Evolutionary conservation across 2,113 vertebrate genomes (phyloP).

Genomic region (Gadus macrocephalus): DNA sequence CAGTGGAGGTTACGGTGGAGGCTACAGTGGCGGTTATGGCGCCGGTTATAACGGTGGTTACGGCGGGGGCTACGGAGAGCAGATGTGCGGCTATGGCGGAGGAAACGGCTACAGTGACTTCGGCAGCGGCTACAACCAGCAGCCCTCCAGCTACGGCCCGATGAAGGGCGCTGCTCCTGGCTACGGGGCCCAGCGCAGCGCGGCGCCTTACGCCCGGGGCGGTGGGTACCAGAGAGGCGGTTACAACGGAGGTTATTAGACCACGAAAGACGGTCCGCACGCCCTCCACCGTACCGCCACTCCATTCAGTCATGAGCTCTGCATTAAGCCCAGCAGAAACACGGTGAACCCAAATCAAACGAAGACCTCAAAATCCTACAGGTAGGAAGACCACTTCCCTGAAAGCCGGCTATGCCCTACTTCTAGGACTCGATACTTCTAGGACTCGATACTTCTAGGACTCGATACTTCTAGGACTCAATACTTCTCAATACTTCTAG

Average conservation of each 20-base stretch:
- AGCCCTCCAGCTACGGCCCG: slow-evolving; percentile 85
- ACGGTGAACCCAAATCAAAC: slow-evolving; percentile 49
- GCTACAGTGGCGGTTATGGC: slow-evolving; percentile 59
- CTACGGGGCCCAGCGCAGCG: slow-evolving; percentile 80
- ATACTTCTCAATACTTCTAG: too few relatives aligned
- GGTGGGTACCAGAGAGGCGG: slow-evolving; percentile 65
- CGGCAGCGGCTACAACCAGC: slow-evolving; percentile 84
- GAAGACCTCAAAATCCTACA: slow-evolving; percentile 67
- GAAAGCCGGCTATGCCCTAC: slow-evolving; percentile 60
- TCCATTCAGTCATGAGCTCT: slow-evolving; percentile 55
- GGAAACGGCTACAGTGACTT: slow-evolving; percentile 90
- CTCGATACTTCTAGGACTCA: background rate
- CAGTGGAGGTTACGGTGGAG: slow-evolving; percentile 62
- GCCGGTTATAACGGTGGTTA: slow-evolving; percentile 63
- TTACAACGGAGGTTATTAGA: slow-evolving; percentile 57
- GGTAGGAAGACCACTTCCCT: slow-evolving; percentile 75
- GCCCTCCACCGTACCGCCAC: slow-evolving; percentile 36
- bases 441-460: background rate
- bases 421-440: slow-evolving; percentile 56
- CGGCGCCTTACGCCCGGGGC: slow-evolving; percentile 82
- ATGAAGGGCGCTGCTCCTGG: slow-evolving; percentile 79
- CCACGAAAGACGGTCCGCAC: slow-evolving; percentile 6
- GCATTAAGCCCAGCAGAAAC: slow-evolving; percentile 60
- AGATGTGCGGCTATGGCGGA: slow-evolving; percentile 79
- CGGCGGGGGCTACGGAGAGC: slow-evolving; percentile 70